Percentiles rank a stretch among this genome's conserved stretches.
Evolutionary conservation across 2,113 vertebrate species (phyloP).

Genomic region (Silurus meridionalis): DNA sequence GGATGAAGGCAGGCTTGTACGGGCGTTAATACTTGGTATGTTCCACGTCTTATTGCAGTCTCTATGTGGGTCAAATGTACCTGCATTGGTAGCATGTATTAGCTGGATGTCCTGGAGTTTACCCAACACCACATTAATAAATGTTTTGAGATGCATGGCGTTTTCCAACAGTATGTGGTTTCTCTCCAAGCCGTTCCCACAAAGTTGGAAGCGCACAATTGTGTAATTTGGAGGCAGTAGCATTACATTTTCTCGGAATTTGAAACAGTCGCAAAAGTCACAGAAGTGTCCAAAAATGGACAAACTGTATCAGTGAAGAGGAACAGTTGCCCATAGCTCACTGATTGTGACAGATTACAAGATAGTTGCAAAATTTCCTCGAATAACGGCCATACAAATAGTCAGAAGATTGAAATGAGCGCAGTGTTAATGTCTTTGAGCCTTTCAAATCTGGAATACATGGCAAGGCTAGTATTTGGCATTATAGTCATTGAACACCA

Average conservation of each 20-base stretch:
- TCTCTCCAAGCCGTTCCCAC: no score
- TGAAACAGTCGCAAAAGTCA: not conserved
- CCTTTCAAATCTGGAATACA: not conserved
- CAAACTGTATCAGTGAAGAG: not conserved
- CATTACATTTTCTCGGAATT: no score
- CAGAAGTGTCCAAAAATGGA: not conserved
- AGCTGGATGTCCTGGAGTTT: not conserved
- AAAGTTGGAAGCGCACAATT: no score
- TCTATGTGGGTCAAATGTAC: not conserved
- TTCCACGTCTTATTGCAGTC: not conserved
- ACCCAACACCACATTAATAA: no score
- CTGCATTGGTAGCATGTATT: not conserved
- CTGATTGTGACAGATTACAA: not conserved
- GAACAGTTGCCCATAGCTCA: not conserved
- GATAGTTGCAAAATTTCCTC: not conserved
- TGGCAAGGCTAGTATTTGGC: not conserved
- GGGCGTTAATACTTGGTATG: slow-evolving; percentile 87
- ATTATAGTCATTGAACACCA: not conserved
- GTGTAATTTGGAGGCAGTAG: no score
- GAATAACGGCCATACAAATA: not conserved
- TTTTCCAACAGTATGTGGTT: no score
- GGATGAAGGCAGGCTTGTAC: slow-evolving; percentile 83
- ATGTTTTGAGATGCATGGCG: no score
- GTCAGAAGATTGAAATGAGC: not conserved
- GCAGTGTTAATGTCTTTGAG: not conserved